Percentiles rank a stretch among this genome's conserved stretches.
These are phyloP conservation scores for Orientallactaga bullata DNA, from an alignment of 2,113 vertebrate species.

Conservation along the genomic window DNA sequence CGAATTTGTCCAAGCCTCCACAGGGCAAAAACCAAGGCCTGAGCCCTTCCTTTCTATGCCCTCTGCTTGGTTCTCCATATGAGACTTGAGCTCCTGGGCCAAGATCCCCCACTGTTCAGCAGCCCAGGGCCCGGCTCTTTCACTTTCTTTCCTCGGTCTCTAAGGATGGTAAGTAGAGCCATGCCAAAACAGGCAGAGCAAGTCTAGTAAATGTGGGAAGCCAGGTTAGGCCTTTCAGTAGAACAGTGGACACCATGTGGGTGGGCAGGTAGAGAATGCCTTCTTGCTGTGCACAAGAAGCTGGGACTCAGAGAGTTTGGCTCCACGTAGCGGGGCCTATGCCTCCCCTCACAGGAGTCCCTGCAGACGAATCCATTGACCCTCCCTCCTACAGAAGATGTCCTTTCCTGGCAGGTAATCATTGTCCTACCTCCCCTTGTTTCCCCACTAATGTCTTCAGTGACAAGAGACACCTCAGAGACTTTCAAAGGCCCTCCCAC, in stretches of 20 bases:
- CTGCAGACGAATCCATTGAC: accelerated
- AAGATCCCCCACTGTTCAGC: no score
- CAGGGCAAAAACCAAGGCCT: not conserved
- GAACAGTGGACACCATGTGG: no score
- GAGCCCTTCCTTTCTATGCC: not conserved
- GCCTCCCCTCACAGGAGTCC: not conserved
- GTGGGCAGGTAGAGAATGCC: accelerated
- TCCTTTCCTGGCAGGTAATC: no score
- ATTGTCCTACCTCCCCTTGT: not conserved
- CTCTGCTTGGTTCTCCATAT: not conserved
- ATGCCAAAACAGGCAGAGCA: not conserved
- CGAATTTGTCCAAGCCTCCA: not conserved
- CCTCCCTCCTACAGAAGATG: not conserved
- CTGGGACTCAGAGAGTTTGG: not conserved
- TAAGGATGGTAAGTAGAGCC: not conserved
- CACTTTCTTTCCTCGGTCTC: not conserved
- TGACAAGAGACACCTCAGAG: no score
- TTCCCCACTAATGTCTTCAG: not conserved
- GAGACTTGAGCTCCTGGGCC: not conserved
- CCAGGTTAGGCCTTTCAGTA: accelerated
- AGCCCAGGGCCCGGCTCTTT: not conserved
- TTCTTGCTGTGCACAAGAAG: not conserved
- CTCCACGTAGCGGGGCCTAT: not conserved
- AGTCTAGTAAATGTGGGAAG: not conserved
- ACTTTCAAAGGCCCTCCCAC: not conserved